Base-by-base conservation (phyloP, 2,888 invertebrate species). In the Athripsodes cinereus region DNA sequence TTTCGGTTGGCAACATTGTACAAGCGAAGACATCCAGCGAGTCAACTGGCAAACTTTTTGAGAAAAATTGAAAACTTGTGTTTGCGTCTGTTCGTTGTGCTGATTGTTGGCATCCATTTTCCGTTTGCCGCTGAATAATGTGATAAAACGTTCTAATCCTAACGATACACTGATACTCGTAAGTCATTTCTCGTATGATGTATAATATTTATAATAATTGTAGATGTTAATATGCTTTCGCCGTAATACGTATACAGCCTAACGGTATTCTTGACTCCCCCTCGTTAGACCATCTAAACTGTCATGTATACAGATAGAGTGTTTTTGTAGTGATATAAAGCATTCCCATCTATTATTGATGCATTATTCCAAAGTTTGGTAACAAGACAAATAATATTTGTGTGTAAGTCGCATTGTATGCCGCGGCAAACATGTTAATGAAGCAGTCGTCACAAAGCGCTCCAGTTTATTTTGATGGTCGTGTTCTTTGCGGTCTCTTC, bases 71-170 rank as follows among this genome's bases (percentile, higher is more conserved):
- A 54, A 58, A 54, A 54, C 51, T 55, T 59, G 19, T 40, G 55
- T 34, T 52, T 55, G 59, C 55, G 59, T 55, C 55, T 49, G 50
- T 31, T 31, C 31, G 31, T 11, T 31, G 11, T 31, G 6, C 40
- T 40, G 40, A 40, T 40, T 40, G 40, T 59, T 55, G 59, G 59
- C 59, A 52, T 59, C 59, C 59, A 59, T 59, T 49, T 59, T 59
- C 44, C 47, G 46, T 52, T 55, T 59, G 34, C 47, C 52, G 55
- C 55, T 44, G 40, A 44, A 52, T 59, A 55, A 49, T 55, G 55
- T 55, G 49, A 55, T 55, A 49, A 26, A 31, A 19, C 40, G 40
- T 40, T 40, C 13, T 16, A 40, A 3, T 19, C 31, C 16, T 22
- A 47, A 47, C 20, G 16, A 8, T 8, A n/a, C 16, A 16, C 13